Conservation (phyloP, 2,113 vertebrate species). For the Cacatua alba region DNA sequence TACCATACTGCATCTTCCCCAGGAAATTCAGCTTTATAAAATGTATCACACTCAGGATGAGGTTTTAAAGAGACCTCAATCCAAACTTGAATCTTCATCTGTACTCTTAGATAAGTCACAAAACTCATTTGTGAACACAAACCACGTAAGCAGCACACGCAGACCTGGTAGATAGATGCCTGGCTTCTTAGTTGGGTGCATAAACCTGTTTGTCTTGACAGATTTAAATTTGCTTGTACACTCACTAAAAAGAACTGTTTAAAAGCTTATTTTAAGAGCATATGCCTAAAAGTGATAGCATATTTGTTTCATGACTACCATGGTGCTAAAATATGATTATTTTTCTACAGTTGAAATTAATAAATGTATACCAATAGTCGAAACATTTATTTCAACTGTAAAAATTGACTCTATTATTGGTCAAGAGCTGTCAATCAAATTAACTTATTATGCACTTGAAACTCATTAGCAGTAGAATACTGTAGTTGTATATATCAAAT, state of each 20-base stretch:
- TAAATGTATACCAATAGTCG: neutral
- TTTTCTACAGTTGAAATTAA: conserved; percentile 7
- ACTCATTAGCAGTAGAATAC: conserved; percentile 25
- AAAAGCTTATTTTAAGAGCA: neutral
- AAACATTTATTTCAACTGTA: conserved; percentile 8
- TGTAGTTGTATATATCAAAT: conserved; percentile 16
- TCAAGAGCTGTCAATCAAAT: conserved; percentile 33
- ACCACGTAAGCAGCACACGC: neutral
- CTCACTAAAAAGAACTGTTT: neutral
- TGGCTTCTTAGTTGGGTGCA: neutral
- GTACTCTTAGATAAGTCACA: neutral
- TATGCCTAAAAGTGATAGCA: neutral
- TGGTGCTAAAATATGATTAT: neutral
- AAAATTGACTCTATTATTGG: conserved; percentile 9
- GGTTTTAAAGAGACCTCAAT: neutral
- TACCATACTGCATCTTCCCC: neutral
- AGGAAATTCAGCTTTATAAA: neutral
- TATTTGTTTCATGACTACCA: neutral
- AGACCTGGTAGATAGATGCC: neutral
- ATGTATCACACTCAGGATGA: neutral
- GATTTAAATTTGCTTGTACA: neutral
- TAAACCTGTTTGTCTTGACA: neutral
- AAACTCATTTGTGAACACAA: neutral
- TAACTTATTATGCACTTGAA: conserved; percentile 42
- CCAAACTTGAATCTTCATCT: neutral